Conservation (phyloP, 2,113 vertebrate genomes). For the Sturnus vulgaris region DNA sequence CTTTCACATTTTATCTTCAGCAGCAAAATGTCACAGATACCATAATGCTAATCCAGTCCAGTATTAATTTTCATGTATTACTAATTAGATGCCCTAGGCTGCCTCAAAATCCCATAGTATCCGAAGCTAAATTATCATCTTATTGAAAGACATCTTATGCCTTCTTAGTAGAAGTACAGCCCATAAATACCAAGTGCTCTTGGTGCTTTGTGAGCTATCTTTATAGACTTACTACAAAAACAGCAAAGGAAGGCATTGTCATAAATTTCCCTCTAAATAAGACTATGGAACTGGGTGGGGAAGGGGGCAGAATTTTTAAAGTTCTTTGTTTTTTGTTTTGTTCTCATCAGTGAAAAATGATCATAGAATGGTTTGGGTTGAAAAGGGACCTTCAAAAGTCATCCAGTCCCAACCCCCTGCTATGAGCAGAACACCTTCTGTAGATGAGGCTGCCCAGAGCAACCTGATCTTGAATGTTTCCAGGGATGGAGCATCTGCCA, state of each 20-base stretch:
- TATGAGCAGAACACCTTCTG: neutral
- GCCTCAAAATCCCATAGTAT: neutral
- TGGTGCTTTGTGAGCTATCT: neutral
- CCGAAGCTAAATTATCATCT: neutral
- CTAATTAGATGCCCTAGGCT: neutral
- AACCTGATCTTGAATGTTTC: neutral
- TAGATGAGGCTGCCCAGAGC: neutral
- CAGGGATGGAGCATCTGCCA: neutral
- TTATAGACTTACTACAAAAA: neutral
- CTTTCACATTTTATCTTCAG: neutral
- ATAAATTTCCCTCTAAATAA: neutral
- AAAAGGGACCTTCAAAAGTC: neutral
- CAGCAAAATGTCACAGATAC: neutral
- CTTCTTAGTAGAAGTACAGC: neutral
- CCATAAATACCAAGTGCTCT: neutral
- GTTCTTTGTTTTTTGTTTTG: neutral
- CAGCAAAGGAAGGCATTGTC: neutral
- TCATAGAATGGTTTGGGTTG: neutral
- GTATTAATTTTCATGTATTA: neutral
- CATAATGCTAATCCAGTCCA: neutral
- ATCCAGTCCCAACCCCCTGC: neutral
- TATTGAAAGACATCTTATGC: neutral
- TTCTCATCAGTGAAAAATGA: neutral
- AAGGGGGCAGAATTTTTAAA: neutral
- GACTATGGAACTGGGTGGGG: neutral